A percentile compares a stretch with the other conserved stretches of the same genome.
phyloP scores from a whole-genome alignment of 2,113 vertebrate genomes.

The Pseudopipra pipra region DNA sequence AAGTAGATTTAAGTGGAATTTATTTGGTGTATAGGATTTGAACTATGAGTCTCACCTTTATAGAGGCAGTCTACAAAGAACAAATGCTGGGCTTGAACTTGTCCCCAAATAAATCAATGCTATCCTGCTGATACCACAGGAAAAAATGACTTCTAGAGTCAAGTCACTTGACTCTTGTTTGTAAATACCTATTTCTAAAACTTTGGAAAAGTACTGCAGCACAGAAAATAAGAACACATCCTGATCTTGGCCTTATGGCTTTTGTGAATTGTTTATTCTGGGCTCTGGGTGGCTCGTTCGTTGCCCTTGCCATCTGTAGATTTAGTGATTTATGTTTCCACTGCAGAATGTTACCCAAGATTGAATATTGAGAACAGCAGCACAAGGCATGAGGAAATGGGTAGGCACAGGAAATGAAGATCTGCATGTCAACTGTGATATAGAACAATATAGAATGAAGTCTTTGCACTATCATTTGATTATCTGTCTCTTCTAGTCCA shows the following conservation, averaged over 20 bases:
- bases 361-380: background rate
- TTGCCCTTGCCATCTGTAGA: conserved; percentile 6
- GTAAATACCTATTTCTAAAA: conserved; percentile 50
- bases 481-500: background rate
- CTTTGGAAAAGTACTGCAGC: conserved; percentile 11
- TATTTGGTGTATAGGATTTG: conserved; percentile 41
- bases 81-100: conserved; percentile 55
- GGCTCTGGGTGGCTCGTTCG: conserved; percentile 1
- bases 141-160: conserved; percentile 37
- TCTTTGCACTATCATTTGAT: background rate
- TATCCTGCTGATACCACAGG: conserved; percentile 41
- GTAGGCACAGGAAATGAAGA: background rate
- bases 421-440: background rate
- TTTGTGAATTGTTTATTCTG: conserved; percentile 32
- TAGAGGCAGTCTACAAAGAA: conserved; percentile 50
- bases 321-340: conserved; percentile 18
- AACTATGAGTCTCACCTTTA: conserved; percentile 61
- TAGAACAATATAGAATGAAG: background rate
- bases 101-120: conserved; percentile 63
- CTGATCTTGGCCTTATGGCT: background rate
- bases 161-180: conserved; percentile 43
- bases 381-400: background rate
- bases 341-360: background rate
- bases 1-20: conserved; percentile 54
- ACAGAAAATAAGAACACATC: conserved; percentile 18